phyloP scores from a whole-genome alignment of 2,113 vertebrate genomes.

The Notothenia coriiceps region DNA sequence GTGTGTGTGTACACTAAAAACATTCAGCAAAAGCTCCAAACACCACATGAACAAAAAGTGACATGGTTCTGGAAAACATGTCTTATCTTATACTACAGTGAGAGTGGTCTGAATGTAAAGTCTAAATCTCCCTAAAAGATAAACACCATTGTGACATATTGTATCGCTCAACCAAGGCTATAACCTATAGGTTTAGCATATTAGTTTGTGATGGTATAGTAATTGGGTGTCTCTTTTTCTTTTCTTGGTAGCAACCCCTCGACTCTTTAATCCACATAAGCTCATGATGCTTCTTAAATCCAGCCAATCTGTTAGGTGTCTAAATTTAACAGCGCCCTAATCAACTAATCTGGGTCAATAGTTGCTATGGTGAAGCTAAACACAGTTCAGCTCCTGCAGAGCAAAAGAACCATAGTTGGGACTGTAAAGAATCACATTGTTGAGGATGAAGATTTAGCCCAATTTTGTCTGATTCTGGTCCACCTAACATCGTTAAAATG shows the following conservation, averaged over 20 bases:
- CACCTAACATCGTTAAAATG: not conserved
- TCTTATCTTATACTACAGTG: not conserved
- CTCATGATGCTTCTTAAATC: slow-evolving; percentile 74
- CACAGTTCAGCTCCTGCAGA: slow-evolving; percentile 2
- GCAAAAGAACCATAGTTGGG: not conserved
- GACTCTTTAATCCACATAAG: slow-evolving; percentile 78
- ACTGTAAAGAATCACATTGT: not conserved
- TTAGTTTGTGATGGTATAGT: slow-evolving; percentile 14
- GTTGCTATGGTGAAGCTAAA: slow-evolving; percentile 17
- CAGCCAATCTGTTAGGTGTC: slow-evolving; percentile 76
- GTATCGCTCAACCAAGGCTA: not conserved
- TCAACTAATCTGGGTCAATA: slow-evolving; percentile 69
- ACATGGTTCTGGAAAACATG: not conserved
- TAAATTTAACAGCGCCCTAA: slow-evolving; percentile 67
- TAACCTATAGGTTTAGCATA: not conserved
- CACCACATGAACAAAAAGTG: not conserved
- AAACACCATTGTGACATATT: not conserved
- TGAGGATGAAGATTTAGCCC: not conserved
- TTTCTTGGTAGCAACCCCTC: slow-evolving; percentile 41
- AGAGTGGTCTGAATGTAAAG: not conserved
- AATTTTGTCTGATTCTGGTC: not conserved
- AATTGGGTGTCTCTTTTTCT: slow-evolving; percentile 20
- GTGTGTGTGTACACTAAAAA: slow-evolving; percentile 28
- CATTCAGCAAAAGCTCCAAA: not conserved
- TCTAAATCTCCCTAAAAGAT: not conserved